These are phyloP conservation scores for Philonicus albiceps DNA, from an alignment of 2,888 invertebrate genomes.

Conservation along the genomic window DNA sequence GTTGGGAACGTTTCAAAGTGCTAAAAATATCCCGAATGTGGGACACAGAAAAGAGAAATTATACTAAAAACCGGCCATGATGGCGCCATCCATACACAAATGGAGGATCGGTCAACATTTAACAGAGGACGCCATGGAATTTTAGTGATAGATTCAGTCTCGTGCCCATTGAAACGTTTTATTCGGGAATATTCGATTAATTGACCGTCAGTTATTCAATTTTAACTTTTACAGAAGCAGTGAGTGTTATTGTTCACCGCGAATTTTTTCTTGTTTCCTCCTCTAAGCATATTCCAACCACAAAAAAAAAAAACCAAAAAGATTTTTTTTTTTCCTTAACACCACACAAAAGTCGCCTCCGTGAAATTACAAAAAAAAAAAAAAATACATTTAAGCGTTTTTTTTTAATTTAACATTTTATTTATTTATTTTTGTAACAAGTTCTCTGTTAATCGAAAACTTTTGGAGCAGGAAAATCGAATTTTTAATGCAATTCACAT, in stretches of 20 bases:
- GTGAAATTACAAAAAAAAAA: neutral
- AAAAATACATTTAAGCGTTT: too few species aligned
- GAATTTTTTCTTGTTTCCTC: neutral
- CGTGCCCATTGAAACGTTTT: neutral
- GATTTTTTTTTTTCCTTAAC: neutral
- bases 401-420: neutral
- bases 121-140: slow-evolving; percentile 29
- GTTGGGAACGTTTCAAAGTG: neutral
- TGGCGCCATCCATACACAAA: slow-evolving; percentile 28
- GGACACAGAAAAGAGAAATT: neutral
- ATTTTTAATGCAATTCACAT: neutral
- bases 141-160: neutral
- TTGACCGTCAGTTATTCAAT: neutral
- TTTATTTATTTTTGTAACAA: neutral
- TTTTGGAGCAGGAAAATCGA: neutral
- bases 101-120: slow-evolving; percentile 23
- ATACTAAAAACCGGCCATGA: slow-evolving; percentile 24
- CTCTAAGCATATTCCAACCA: neutral
- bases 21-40: neutral
- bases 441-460: neutral
- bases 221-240: neutral
- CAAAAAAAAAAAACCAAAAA: neutral
- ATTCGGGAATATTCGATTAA: neutral
- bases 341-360: neutral
- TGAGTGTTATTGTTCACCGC: neutral